Percentiles rank a stretch among this genome's conserved stretches.
Conservation (phyloP, 2,113 vertebrate species). For the Orthonyx spaldingii region DNA sequence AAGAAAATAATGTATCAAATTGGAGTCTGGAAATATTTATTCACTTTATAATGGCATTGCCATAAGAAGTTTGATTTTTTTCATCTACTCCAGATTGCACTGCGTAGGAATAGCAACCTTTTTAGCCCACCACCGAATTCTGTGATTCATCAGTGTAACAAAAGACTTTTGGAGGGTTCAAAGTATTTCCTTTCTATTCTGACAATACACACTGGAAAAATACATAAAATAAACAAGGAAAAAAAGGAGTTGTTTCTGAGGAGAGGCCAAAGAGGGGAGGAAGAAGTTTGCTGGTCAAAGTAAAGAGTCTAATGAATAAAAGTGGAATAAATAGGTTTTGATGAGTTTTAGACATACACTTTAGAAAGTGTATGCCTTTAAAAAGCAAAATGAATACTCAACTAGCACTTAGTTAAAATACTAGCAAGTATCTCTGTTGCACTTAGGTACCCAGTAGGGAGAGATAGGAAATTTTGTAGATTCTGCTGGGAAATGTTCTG, state of each 20-base stretch:
- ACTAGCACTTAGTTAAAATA: neutral
- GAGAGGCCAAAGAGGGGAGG: neutral
- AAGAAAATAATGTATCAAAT: neutral
- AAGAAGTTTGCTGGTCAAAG: neutral
- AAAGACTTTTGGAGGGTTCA: neutral
- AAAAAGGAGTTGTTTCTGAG: neutral
- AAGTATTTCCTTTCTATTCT: slow-evolving; percentile 9
- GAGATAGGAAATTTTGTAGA: neutral
- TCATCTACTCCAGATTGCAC: neutral
- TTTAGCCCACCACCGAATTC: neutral
- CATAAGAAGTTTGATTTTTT: slow-evolving; percentile 1
- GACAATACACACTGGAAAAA: neutral
- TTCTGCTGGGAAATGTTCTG: neutral
- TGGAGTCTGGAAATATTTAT: slow-evolving; percentile 36
- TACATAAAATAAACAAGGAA: neutral
- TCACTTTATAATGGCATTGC: neutral
- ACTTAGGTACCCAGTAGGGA: accelerated
- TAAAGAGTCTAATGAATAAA: neutral
- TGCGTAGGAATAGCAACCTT: neutral
- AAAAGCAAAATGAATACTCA: neutral
- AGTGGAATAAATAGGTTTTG: neutral
- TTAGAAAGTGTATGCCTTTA: neutral
- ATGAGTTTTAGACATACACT: neutral
- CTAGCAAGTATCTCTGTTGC: neutral
- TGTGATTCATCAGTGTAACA: slow-evolving; percentile 9